Evolutionary conservation across 2,888 invertebrate genomes (phyloP).

Genomic region (Morpho achilles): DNA sequence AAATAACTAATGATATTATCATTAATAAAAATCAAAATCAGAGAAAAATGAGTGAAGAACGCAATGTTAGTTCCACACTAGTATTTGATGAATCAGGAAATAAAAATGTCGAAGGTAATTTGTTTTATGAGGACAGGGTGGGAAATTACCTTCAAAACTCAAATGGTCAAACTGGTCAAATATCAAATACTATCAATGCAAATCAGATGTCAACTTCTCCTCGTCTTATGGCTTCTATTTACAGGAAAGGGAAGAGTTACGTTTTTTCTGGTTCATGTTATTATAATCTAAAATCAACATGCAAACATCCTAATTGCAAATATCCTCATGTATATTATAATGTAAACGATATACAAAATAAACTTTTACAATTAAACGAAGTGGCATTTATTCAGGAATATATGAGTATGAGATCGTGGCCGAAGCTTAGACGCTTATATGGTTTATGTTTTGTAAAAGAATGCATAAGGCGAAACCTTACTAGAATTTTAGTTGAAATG

Average conservation of each 20-base stretch:
- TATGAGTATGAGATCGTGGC: constrained; percentile 35
- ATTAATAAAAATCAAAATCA: constrained; percentile 19
- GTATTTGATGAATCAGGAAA: constrained; percentile 35
- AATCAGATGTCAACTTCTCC: constrained; percentile 11
- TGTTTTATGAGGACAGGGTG: constrained; percentile 15
- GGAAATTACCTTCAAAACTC: constrained; percentile 1
- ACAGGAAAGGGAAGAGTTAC: constrained; percentile 31
- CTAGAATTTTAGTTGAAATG: constrained; percentile 50
- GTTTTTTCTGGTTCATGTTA: constrained; percentile 49
- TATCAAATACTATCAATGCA: not conserved
- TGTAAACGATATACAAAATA: constrained; percentile 20
- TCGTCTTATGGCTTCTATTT: constrained; percentile 24
- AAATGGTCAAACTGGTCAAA: not conserved
- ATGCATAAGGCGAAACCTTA: constrained; percentile 41
- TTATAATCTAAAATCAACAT: constrained; percentile 41
- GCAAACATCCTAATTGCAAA: constrained; percentile 40
- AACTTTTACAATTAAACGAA: constrained; percentile 29
- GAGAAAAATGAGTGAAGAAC: constrained; percentile 45
- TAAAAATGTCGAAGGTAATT: constrained; percentile 4
- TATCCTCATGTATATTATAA: constrained; percentile 39
- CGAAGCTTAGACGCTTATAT: constrained; percentile 37
- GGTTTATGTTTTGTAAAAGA: constrained; percentile 44
- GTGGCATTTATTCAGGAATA: constrained; percentile 49
- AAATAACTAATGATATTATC: constrained; percentile 28
- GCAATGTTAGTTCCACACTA: constrained; percentile 56